These are phyloP conservation scores for Pseudomyrmex gracilis DNA, from an alignment of 1,140 invertebrate genomes.

Conservation along the genomic window DNA sequence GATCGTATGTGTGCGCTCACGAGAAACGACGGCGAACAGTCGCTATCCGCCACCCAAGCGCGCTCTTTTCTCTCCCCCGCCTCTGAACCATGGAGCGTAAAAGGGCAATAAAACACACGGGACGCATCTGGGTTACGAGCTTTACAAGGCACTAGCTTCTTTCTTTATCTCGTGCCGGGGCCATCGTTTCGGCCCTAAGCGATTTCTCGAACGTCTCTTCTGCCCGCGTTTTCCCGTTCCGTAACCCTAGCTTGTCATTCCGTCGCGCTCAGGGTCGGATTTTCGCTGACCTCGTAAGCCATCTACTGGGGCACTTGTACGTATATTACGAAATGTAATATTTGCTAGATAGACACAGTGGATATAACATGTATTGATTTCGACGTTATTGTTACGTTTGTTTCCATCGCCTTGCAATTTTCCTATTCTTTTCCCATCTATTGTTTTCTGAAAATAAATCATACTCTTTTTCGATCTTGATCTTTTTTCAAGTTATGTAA, in stretches of 20 bases:
- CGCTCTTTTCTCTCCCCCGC: conserved; percentile 5
- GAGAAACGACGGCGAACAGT: conserved; percentile 36
- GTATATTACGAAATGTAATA: background rate
- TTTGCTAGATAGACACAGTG: background rate
- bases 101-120: conserved; percentile 83
- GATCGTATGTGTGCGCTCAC: conserved; percentile 22
- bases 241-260: conserved; percentile 23
- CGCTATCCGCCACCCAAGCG: conserved; percentile 5
- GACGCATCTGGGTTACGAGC: conserved; percentile 83
- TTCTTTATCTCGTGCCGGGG: conserved; percentile 73
- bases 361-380: background rate
- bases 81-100: conserved; percentile 65
- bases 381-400: background rate
- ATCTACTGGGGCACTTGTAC: background rate
- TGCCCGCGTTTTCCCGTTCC: conserved; percentile 24
- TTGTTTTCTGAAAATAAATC: too few species aligned
- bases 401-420: background rate
- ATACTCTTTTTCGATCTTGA: too few species aligned
- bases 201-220: conserved; percentile 68
- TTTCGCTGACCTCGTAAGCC: background rate
- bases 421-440: background rate
- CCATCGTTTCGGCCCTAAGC: conserved; percentile 71
- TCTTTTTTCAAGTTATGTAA: too few species aligned
- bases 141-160: conserved; percentile 79
- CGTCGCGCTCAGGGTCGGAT: conserved; percentile 11